phyloP scores from a whole-genome alignment of 2,113 vertebrate genomes.

The Boulengeromyrus knoepffleri region DNA sequence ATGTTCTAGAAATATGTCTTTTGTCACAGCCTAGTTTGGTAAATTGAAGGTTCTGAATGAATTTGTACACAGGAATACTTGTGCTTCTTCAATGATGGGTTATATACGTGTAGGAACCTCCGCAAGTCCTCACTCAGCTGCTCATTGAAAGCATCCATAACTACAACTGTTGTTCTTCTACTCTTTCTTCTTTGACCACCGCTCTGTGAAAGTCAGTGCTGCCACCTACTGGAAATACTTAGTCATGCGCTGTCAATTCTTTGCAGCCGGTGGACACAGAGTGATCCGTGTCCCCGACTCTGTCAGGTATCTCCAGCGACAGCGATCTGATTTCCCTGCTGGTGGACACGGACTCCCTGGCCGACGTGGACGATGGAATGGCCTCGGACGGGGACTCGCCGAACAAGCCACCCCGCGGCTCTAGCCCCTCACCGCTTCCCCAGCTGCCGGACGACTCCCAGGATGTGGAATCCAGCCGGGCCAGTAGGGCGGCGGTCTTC shows the following conservation, averaged over 20 bases:
- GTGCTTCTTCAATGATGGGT: background rate
- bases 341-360: constrained; percentile 78
- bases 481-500: constrained; percentile 60
- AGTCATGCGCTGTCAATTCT: background rate
- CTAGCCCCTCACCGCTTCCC: constrained; percentile 50
- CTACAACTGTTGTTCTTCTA: background rate
- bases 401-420: constrained; percentile 61
- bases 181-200: background rate
- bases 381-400: constrained; percentile 87
- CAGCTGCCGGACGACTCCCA: constrained; percentile 33
- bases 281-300: background rate
- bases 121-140: background rate
- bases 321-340: constrained; percentile 79
- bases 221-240: background rate
- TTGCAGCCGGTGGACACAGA: background rate
- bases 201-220: background rate
- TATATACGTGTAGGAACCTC: background rate
- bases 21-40: background rate
- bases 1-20: background rate
- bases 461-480: constrained; percentile 64
- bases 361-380: constrained; percentile 91
- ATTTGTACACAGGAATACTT: background rate
- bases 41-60: background rate
- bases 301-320: constrained; percentile 78
- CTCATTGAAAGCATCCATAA: background rate